Evolutionary conservation across 2,113 vertebrate species (phyloP), one percentile per base, ranked within the genome.

Genomic region (Burhinus bistriatus): DNA sequence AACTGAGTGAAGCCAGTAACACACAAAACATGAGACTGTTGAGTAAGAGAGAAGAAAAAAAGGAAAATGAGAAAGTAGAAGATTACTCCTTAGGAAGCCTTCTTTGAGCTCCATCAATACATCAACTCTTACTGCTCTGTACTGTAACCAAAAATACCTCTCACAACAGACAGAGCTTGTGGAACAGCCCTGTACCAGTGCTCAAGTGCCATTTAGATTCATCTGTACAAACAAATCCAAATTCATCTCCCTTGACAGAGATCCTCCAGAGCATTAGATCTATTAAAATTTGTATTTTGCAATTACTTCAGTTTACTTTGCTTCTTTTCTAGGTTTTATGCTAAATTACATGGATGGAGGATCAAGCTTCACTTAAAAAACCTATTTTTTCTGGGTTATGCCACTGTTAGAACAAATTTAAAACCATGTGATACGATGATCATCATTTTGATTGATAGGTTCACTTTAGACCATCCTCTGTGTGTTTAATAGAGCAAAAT

Each of bases 301-400:
- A 96, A 92, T 93, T 96, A 92, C 93, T 96, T 94, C 57, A 38
- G 89, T 95, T 95, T 95, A 91, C 87, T 93, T 94, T 95, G 45
- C 84, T 93, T 72, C 91, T 93, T 95, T 91, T 59, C 42, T 44
- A 70, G 83, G 77, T 95, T 95, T 95, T 95, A 92, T 66, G 83
- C 58, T 91, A 93, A 91, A 93, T 95, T 91, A 82, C 65, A 85
- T 42, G 83, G 73, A 89, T 54, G 70, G 80, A 87, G 49, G 70
- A 90, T 87, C 91, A 96, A 81, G 89, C 83, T 76, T 79, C 77
- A 38, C 86, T 79, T 93, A 69, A 62, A 80, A 86, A n/a, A 20
- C 21, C 13, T 42, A 30, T 55, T 89, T 62, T 90, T 80, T n/a
- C 68, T 76, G 49, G 73, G 52, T 71, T 83, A 52, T 23, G 12